These are phyloP conservation scores for Colossoma macropomum DNA, from an alignment of 2,113 vertebrate genomes.

Conservation along the genomic window DNA sequence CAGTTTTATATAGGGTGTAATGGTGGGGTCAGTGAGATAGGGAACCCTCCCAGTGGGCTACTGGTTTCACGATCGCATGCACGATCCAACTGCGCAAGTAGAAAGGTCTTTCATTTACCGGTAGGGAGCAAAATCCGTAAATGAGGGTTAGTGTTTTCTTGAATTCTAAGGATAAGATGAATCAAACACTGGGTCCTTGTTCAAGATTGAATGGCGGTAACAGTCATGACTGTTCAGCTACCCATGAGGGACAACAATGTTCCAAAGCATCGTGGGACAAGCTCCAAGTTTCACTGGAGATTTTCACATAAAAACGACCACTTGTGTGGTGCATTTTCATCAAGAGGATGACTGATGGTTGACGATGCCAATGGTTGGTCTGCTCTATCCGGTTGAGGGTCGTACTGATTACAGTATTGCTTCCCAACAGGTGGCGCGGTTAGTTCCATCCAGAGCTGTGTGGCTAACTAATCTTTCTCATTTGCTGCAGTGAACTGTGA, in stretches of 20 bases:
- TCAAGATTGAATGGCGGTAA: conserved; percentile 9
- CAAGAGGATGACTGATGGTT: conserved; percentile 3
- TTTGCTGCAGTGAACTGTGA: not conserved
- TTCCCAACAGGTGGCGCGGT: conserved; percentile 22
- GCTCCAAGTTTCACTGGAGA: conserved; percentile 24
- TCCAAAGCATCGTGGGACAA: conserved; percentile 12
- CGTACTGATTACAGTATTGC: conserved; percentile 30
- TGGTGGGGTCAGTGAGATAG: conserved; percentile 14
- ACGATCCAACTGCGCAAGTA: not conserved
- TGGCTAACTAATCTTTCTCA: conserved; percentile 24
- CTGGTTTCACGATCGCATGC: conserved; percentile 34
- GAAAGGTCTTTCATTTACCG: conserved; percentile 33
- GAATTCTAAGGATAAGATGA: conserved; percentile 14
- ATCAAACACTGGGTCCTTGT: conserved; percentile 26
- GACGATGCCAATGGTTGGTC: conserved; percentile 9
- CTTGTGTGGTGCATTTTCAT: conserved; percentile 26
- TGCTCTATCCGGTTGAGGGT: conserved; percentile 27
- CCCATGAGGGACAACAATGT: not conserved
- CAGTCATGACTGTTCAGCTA: conserved; percentile 1
- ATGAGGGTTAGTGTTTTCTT: conserved; percentile 1
- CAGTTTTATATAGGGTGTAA: not conserved
- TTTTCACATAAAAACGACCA: conserved; percentile 12
- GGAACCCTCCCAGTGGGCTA: conserved; percentile 15
- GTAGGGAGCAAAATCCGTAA: conserved; percentile 23
- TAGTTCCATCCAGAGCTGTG: conserved; percentile 6